These are phyloP conservation scores for Zhengitettix transpicula DNA, from an alignment of 2,888 invertebrate species.

Conservation along the genomic window DNA sequence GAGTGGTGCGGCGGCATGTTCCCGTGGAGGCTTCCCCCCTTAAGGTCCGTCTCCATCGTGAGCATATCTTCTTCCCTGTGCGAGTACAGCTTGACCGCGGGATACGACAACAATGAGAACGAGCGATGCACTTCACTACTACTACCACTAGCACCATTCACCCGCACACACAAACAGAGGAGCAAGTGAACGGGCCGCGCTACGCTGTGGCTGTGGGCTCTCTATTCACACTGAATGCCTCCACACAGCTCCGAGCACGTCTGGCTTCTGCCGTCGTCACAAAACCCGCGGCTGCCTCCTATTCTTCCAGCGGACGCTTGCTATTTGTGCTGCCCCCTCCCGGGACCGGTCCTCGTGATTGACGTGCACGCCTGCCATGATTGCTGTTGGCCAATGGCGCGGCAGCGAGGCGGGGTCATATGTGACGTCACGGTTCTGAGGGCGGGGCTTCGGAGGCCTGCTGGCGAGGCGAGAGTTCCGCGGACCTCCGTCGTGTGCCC, in stretches of 20 bases:
- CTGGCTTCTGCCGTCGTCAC: conserved; percentile 10
- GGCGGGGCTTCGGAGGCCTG: conserved; percentile 4
- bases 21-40: conserved; percentile 73
- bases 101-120: not conserved
- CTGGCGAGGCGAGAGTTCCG: conserved; percentile 8
- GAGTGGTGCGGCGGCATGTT: conserved; percentile 65
- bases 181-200: too few species aligned
- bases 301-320: conserved; percentile 11
- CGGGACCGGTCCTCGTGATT: conserved; percentile 15
- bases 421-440: not conserved
- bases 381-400: conserved; percentile 16
- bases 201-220: not conserved
- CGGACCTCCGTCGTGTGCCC: conserved; percentile 21
- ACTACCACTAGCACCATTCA: not conserved
- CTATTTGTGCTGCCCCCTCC: conserved; percentile 6
- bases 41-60: conserved; percentile 84
- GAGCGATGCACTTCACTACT: not conserved
- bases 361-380: conserved; percentile 20
- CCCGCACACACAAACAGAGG: not conserved
- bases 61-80: conserved; percentile 72
- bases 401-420: not conserved
- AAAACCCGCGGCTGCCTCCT: conserved; percentile 10
- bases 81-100: conserved; percentile 61
- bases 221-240: conserved; percentile 7
- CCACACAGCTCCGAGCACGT: conserved; percentile 10